Percentiles rank a stretch among this genome's conserved stretches.
These are phyloP conservation scores for Gymnopithys bicolor DNA, from an alignment of 2,797 vertebrate genomes.

Conservation along the genomic window DNA sequence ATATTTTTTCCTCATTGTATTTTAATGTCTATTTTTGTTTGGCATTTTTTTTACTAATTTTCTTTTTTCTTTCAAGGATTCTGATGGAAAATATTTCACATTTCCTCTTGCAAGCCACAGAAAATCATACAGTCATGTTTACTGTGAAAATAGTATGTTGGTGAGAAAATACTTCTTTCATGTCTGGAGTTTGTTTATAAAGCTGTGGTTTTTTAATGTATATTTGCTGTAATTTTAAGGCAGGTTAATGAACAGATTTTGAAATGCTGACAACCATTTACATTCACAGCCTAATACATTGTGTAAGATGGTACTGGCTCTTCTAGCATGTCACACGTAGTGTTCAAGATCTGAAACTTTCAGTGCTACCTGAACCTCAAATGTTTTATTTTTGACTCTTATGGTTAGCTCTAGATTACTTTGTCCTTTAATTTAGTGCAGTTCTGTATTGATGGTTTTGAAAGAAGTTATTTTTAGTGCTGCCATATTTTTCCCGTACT, in stretches of 20 bases:
- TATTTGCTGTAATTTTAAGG: background rate
- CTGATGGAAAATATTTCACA: constrained; percentile 86
- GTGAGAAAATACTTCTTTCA: constrained; percentile 80
- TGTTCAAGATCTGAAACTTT: background rate
- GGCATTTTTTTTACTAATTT: background rate
- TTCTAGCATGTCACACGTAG: background rate
- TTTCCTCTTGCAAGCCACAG: constrained; percentile 91
- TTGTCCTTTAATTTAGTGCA: background rate
- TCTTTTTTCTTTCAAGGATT: constrained; percentile 80
- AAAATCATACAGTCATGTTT: constrained; percentile 89
- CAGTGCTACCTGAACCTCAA: background rate
- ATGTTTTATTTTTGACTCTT: background rate
- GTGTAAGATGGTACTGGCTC: background rate
- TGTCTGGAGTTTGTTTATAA: background rate
- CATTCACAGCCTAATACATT: background rate
- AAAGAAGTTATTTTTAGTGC: background rate
- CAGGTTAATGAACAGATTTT: background rate
- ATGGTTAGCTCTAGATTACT: background rate
- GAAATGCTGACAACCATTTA: background rate
- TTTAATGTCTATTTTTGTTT: background rate
- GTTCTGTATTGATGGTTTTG: background rate
- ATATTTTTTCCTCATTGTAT: background rate
- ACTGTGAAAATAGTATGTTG: constrained; percentile 92
- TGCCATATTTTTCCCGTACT: background rate
- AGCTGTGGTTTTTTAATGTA: background rate